Evolutionary conservation across 2,797 vertebrate species (phyloP).

Genomic region (Ciconia nigra): DNA sequence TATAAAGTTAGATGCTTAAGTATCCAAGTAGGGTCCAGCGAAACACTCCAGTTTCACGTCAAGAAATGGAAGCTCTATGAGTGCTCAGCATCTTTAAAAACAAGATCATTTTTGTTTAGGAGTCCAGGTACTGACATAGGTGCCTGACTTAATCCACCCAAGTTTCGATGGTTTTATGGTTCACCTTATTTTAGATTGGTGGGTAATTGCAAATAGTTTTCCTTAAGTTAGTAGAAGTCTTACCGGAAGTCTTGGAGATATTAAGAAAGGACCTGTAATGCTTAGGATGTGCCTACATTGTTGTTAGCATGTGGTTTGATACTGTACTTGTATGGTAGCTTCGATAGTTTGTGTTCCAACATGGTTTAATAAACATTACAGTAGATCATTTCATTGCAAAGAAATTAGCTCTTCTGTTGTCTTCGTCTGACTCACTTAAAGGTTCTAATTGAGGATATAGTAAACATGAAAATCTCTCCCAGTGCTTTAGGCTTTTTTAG

Average conservation of each 20-base stretch:
- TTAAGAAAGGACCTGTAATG: background rate
- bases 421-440: constrained; percentile 1
- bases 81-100: background rate
- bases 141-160: background rate
- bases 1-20: background rate
- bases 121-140: background rate
- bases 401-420: background rate
- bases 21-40: background rate
- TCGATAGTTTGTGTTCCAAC: background rate
- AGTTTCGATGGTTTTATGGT: background rate
- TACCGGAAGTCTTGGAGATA: background rate
- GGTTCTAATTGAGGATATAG: constrained; percentile 5
- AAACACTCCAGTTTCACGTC: background rate
- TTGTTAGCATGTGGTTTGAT: background rate
- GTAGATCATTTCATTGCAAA: background rate
- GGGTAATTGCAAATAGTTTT: background rate
- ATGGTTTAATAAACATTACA: background rate
- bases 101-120: background rate
- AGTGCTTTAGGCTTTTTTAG: background rate
- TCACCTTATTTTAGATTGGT: background rate
- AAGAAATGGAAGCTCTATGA: background rate
- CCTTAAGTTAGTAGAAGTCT: background rate
- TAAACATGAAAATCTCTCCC: background rate
- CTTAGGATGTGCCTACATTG: background rate
- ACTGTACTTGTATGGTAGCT: background rate